Base-by-base conservation (phyloP, 1,140 invertebrate species). In the Chironomus tepperi region DNA sequence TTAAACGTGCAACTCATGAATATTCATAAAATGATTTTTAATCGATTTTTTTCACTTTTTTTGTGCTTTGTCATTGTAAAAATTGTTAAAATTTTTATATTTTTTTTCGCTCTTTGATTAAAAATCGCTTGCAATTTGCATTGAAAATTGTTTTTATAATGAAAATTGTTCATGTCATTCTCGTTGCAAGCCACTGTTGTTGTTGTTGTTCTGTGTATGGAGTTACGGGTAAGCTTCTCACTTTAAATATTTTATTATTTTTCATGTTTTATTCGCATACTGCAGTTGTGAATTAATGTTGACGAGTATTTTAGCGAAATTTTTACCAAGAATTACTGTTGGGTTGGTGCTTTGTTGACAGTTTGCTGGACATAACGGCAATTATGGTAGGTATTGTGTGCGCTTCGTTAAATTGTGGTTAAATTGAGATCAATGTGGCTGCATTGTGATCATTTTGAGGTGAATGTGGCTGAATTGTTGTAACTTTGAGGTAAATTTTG, bases 21-120 rank as follows among this genome's bases (percentile, higher is more conserved):
- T 70, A 70, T 70, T 70, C 65, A 70, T 70, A 18, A 19, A 70
- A 70, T 19, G 65, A 19, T 18, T 70, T 70, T 70, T 18, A 70
- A 57, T 57, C 47, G 47, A 57, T 57, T 34, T 34, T 34, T 34
- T n/a, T 47, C 43, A 5, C 43, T 47, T 47, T 47, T 70, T 70
- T 70, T 70, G 16, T 70, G 65, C 65, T 18, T 18, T 19, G 65
- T 70, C 65, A 70, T 70, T 57, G 9, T n/a, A n/a, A 57, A 57
- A 57, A 12, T 57, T 57, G 9, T 12, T 57, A 57, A 57, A 57
- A 57, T n/a, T 10, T n/a, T 57, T n/a, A 57, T 57, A n/a, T n/a
- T n/a, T n/a, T n/a, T n/a, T 57, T 18, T 70, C 65, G 18, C 65
- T 70, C 24, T 57, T 57, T 57, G 47, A 57, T 57, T 19, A 70